Base-by-base conservation (phyloP, 2,888 invertebrate genomes). In the Melitaea athalia region DNA sequence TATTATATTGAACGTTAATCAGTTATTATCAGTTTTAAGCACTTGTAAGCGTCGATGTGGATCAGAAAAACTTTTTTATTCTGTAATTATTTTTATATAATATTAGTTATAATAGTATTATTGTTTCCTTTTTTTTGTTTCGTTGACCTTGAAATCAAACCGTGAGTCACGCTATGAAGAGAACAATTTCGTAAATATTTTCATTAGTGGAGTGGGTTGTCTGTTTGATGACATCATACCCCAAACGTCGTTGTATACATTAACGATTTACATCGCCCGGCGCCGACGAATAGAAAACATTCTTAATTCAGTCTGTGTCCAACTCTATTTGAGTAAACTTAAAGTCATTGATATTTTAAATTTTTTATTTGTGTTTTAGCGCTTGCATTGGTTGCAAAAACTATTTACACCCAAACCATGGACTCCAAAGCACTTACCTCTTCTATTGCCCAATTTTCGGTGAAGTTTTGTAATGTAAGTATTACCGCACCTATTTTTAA, bases 391-490 rank as follows among this genome's bases (percentile, higher is more conserved):
- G 53, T 62, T 61, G 31, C 67, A 59, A 62, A 67, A 50, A 57
- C 70, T 31, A 64, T 71, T 12, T 64, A 52, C 62, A 49, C 70
- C 12, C 38, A 78, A 74, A 84, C 79, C 59, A 91, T 92, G 88
- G 86, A 90, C 75, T 74, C 85, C 49, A 87, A 87, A 77, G 78
- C 82, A 31, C 72, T 91, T n/a, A 84, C 89, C 62, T 80, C 85
- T 43, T 80, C 86, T 45, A 85, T 92, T 68, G 85, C 88, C 14
- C 81, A 82, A 66, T 93, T 93, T 78, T 89, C 93, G 17, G 88
- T 91, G 0, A 88, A 88, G 73, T 91, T 94, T 75, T 93, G 92
- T 75, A 90, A 93, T 88, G 94, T 94, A 82, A 90, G 89, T 89
- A 57, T 8, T 38, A 38, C 38, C 5, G 8, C 5, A 38, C 8